Base-by-base conservation (phyloP, 2,113 vertebrate species). In the Lophotis ruficrista region DNA sequence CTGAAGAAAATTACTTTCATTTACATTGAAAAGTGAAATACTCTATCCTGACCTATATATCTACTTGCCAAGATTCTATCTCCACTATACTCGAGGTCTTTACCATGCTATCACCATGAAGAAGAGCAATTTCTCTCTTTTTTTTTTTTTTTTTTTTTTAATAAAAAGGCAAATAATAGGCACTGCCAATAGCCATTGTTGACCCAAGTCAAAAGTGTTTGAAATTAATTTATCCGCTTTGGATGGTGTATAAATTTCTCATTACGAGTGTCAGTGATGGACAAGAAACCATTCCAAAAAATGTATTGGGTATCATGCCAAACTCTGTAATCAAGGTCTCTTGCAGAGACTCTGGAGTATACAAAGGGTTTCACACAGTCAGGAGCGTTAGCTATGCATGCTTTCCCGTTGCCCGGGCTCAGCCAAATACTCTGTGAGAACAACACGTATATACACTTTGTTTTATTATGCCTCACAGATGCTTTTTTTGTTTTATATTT, bases 331-430 rank as follows among this genome's bases (percentile, higher is more conserved):
- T 99, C 98, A 97, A 98, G 98, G 98, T 98, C 98, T 98, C 98
- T 98, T 91, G 92, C 98, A 95, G 98, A 98, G 99, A 97, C 98
- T 96, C 97, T 83, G 90, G 97, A 97, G 94, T 94, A 97, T 96
- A 99, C 99, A 99, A 99, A 99, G 97, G 98, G 97, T 98, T 98
- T 98, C 97, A 98, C 98, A 99, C 98, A 99, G 98, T 98, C 99
- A 97, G 98, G 91, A 98, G 96, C 87, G 98, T 99, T 99, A 99
- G 98, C 98, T 99, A 99, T 99, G 99, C 99, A 99, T 99, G 98
- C 99, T 98, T 99, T 98, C 97, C 96, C 98, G 99, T 99, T 99
- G 99, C 99, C 98, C 28, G 96, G 99, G 99, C 98, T 99, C 98
- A 98, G 98, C 97, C 97, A 97, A 97, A 98, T 95, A 98, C 97